Conservation (phyloP, 2,888 invertebrate genomes). For the Euzetes globulus region DNA sequence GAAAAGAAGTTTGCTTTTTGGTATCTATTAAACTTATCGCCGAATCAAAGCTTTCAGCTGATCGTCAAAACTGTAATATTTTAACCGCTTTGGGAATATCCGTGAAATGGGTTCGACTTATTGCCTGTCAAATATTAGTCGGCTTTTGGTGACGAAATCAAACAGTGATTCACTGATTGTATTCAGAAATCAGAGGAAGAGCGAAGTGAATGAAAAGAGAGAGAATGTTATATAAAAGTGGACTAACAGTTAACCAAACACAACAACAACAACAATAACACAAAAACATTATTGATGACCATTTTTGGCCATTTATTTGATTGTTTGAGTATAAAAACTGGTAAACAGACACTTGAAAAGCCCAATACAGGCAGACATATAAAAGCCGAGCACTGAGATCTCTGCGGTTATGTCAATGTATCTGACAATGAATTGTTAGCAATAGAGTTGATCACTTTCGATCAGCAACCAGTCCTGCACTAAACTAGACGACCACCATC, state of each 20-base stretch:
- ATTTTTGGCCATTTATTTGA: slow-evolving; percentile 10
- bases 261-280: background rate
- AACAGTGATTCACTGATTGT: background rate
- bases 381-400: background rate
- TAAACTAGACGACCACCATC: background rate
- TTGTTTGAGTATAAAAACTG: background rate
- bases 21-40: too few species aligned
- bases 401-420: slow-evolving; percentile 25
- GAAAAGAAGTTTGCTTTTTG: too few species aligned
- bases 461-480: background rate
- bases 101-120: background rate
- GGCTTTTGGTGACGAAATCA: background rate
- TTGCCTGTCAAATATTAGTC: background rate
- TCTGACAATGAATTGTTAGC: slow-evolving; percentile 12
- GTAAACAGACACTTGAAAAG: slow-evolving; percentile 26
- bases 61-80: too few species aligned
- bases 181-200: background rate
- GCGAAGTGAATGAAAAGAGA: background rate
- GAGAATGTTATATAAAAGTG: slow-evolving; percentile 19
- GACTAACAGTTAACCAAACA: background rate
- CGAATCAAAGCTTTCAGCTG: too few species aligned
- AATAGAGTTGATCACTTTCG: background rate
- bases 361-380: background rate
- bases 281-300: slow-evolving; percentile 28
- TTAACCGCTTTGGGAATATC: too few species aligned